phyloP scores from a whole-genome alignment of 2,797 vertebrate genomes.

The Epinephelus malabaricus region DNA sequence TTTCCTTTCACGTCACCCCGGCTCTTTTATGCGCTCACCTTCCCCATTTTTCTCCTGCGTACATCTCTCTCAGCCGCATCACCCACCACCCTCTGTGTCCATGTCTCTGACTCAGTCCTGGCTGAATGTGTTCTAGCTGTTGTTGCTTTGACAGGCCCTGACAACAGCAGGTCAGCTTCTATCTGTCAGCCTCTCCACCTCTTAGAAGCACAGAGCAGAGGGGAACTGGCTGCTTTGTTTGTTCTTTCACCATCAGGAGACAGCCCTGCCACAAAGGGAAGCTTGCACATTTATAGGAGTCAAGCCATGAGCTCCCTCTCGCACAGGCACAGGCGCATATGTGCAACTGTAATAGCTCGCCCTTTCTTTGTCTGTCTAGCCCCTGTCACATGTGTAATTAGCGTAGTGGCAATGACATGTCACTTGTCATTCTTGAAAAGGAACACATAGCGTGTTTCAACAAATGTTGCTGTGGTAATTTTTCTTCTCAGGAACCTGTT shows the following conservation, averaged over 20 bases:
- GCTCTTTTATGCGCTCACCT: constrained; percentile 37
- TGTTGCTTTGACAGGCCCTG: constrained; percentile 69
- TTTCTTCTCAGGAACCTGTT: neutral
- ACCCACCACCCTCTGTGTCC: constrained; percentile 28
- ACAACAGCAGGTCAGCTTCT: constrained; percentile 72
- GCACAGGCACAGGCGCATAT: neutral
- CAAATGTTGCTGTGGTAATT: neutral
- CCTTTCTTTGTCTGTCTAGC: neutral
- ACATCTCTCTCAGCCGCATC: constrained; percentile 33
- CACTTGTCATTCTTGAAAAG: neutral
- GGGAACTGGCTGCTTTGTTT: constrained; percentile 65
- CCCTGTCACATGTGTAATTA: neutral
- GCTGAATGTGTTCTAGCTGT: constrained; percentile 57
- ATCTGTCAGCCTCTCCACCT: constrained; percentile 66
- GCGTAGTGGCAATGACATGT: neutral
- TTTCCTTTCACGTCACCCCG: neutral
- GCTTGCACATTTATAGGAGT: constrained; percentile 42
- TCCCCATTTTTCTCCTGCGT: constrained; percentile 16
- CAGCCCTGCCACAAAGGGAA: constrained; percentile 47
- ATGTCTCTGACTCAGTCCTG: constrained; percentile 48
- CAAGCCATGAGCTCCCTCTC: constrained; percentile 25
- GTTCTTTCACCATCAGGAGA: constrained; percentile 67
- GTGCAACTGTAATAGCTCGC: neutral
- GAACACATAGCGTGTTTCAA: neutral
- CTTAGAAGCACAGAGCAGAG: constrained; percentile 58